Base-by-base conservation (phyloP, 2,888 invertebrate genomes). In the Agrenia bidenticulata region DNA sequence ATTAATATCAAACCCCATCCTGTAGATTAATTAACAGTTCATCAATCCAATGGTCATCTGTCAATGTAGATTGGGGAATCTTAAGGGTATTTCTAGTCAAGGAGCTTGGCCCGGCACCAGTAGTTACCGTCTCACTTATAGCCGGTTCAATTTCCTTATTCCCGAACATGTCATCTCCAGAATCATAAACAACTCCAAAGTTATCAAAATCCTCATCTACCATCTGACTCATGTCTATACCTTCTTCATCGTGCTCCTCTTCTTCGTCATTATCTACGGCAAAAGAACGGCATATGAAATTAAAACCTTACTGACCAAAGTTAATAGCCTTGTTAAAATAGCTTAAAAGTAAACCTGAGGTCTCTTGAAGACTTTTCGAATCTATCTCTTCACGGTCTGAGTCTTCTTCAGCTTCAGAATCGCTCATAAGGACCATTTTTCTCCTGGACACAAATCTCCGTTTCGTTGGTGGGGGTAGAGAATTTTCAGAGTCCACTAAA, bases 401-500 rank as follows among this genome's bases (percentile, higher is more conserved):
- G 15, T 60, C 59, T 39, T 60, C 54, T 15, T 66, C 63, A 7
- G 64, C 55, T n/a, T 71, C 71, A 21, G 72, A 65, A 17, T 67
- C 66, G 1, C 66, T 66, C 45, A 57, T 60, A 1, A 66, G 7
- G 7, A 65, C 63, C 26, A 27, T 42, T 26, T 57, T 65, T n/a
- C 56, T 21, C 15, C 19, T 45, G 19, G 17, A 4, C 19, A 42
- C 51, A n/a, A 51, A 23, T 26, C 63, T 23, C 27, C 61, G 62
- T 55, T 69, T 69, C 15, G 5, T 57, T 1, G 69, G 69, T 7
- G 65, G 69, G 27, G 42, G 65, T 13, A 65, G 39, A 37, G 41
- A 27, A 15, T 37, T 41, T 45, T 45, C 45, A 15, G n/a, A 15
- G n/a, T 45, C 45, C 5, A 9, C 19, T 45, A 45, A 15, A 45